phyloP scores from a whole-genome alignment of 2,888 invertebrate genomes.

The Smittia aterrima region DNA sequence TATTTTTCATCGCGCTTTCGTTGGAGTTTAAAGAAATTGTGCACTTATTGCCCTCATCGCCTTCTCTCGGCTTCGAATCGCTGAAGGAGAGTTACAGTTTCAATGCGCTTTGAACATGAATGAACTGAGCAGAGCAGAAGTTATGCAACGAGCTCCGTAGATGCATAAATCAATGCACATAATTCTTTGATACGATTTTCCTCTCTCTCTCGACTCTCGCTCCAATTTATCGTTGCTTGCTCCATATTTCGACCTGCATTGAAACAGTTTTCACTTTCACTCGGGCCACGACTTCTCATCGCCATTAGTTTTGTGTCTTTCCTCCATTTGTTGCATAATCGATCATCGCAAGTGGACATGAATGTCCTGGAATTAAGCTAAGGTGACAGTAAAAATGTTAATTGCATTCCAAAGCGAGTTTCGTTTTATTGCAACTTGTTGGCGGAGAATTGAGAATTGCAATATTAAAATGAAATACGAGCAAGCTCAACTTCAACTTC shows the following conservation, averaged over 20 bases:
- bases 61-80: neutral
- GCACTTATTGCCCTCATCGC: too few species aligned
- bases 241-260: slow-evolving; percentile 11
- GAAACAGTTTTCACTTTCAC: neutral
- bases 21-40: slow-evolving; percentile 2
- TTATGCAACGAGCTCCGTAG: neutral
- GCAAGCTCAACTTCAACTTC: neutral
- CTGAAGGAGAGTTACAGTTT: neutral
- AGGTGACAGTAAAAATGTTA: neutral
- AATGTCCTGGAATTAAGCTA: neutral
- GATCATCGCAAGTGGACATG: neutral
- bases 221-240: neutral
- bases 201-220: neutral
- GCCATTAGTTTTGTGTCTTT: neutral
- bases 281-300: neutral
- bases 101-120: neutral
- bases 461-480: neutral
- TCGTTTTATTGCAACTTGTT: neutral
- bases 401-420: neutral
- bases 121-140: neutral
- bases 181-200: neutral
- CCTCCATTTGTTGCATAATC: neutral
- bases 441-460: neutral
- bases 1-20: neutral
- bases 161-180: slow-evolving; percentile 8